Conservation (phyloP, 2,888 invertebrate genomes). For the Scaptomyza parva region DNA sequence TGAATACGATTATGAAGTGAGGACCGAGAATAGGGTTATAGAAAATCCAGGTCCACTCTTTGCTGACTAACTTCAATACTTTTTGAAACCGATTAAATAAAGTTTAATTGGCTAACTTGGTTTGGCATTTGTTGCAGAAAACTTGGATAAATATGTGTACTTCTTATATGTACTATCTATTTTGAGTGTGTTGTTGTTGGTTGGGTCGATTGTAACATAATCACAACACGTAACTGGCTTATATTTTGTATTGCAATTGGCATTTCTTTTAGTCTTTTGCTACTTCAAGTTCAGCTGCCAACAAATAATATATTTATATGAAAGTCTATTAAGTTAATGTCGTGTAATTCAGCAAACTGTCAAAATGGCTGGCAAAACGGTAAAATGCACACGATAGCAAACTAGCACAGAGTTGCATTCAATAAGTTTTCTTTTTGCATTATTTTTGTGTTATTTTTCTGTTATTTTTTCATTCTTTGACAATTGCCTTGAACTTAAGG, state of each 20-base stretch:
- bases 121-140: conserved; percentile 8
- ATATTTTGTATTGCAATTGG: conserved; percentile 59
- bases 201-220: conserved; percentile 33
- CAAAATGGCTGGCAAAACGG: conserved; percentile 73
- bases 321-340: conserved; percentile 79
- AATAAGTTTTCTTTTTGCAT: conserved; percentile 55
- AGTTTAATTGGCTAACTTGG: conserved; percentile 27
- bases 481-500: conserved; percentile 33
- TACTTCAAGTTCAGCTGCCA: conserved; percentile 64
- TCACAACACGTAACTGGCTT: conserved; percentile 42
- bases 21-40: background rate
- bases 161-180: conserved; percentile 7
- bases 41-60: background rate
- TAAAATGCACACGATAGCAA: conserved; percentile 55
- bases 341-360: conserved; percentile 80
- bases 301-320: conserved; percentile 67
- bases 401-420: conserved; percentile 44
- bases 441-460: conserved; percentile 24
- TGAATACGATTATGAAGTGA: background rate
- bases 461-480: conserved; percentile 26
- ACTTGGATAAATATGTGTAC: conserved; percentile 5
- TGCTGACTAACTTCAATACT: background rate
- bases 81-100: background rate
- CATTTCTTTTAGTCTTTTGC: conserved; percentile 34
- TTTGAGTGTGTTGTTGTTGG: conserved; percentile 7